A percentile compares a stretch with the other conserved stretches of the same genome.
Conservation (phyloP, 2,797 vertebrate genomes). For the Schizopygopsis malacanthus region DNA sequence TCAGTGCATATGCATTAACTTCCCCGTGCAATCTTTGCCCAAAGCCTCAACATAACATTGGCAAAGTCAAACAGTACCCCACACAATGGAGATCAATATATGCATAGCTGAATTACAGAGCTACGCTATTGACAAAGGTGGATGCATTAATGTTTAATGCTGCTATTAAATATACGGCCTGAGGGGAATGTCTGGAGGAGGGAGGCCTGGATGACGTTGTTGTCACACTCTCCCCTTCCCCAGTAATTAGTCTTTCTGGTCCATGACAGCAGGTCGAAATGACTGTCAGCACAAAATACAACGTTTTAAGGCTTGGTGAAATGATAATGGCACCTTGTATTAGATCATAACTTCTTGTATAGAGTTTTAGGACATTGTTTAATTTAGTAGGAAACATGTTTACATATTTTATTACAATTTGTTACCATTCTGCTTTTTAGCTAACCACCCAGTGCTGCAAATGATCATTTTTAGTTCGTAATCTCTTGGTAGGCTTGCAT, state of each 20-base stretch:
- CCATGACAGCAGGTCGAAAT: background rate
- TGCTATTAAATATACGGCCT: conserved; percentile 35
- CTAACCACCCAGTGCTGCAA: background rate
- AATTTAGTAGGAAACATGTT: background rate
- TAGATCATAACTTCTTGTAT: background rate
- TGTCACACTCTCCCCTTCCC: background rate
- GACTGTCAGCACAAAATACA: background rate
- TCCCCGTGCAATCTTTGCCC: background rate
- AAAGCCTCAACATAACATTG: conserved; percentile 13
- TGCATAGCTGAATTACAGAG: conserved; percentile 34
- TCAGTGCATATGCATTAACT: background rate
- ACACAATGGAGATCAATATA: conserved; percentile 36
- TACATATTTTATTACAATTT: conserved; percentile 35
- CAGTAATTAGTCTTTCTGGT: conserved; percentile 41
- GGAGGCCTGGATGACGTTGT: conserved; percentile 3
- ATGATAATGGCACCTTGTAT: background rate
- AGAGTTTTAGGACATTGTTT: background rate
- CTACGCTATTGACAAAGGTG: conserved; percentile 14
- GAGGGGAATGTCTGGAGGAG: conserved; percentile 27
- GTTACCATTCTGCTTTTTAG: background rate
- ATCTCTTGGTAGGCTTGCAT: conserved; percentile 5
- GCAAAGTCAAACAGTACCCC: conserved; percentile 3
- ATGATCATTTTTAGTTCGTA: background rate
- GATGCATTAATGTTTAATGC: conserved; percentile 50
- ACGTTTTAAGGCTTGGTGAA: conserved; percentile 6